Conservation (phyloP, 2,888 invertebrate species). For the Aleiodes alternator region DNA sequence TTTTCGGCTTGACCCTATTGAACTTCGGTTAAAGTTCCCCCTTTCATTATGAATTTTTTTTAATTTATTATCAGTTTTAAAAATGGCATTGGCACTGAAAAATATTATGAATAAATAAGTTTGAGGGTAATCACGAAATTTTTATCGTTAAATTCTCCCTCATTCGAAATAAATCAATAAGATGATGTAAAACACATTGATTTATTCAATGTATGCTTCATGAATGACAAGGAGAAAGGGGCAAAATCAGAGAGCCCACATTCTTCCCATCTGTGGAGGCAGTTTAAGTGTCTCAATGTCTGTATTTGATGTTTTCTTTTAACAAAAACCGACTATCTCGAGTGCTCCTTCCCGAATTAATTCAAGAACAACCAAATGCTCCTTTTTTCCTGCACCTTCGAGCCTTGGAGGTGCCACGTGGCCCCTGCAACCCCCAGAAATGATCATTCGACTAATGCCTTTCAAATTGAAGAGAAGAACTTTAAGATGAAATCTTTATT, state of each 20-base stretch:
- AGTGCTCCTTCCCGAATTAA: conserved; percentile 54
- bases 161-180: no score
- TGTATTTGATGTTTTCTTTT: conserved; percentile 55
- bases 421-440: conserved; percentile 40
- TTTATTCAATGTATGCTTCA: no score
- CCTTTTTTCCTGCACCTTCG: conserved; percentile 55
- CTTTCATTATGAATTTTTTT: background rate
- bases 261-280: conserved; percentile 4
- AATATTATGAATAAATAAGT: conserved; percentile 24
- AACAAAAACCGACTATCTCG: conserved; percentile 63
- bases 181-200: no score
- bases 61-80: conserved; percentile 12
- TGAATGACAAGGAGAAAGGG: no score
- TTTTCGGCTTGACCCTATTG: conserved; percentile 21
- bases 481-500: no score
- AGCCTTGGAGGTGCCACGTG: conserved; percentile 55
- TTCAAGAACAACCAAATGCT: conserved; percentile 55
- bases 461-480: background rate
- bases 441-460: background rate
- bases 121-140: background rate
- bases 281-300: background rate
- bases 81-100: conserved; percentile 36
- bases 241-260: background rate
- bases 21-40: conserved; percentile 27
- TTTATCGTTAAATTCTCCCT: conserved; percentile 4